Percentiles rank a stretch among this genome's conserved stretches.
Evolutionary conservation across 1,140 invertebrate species (phyloP).

Genomic region (Megalopta genalis): DNA sequence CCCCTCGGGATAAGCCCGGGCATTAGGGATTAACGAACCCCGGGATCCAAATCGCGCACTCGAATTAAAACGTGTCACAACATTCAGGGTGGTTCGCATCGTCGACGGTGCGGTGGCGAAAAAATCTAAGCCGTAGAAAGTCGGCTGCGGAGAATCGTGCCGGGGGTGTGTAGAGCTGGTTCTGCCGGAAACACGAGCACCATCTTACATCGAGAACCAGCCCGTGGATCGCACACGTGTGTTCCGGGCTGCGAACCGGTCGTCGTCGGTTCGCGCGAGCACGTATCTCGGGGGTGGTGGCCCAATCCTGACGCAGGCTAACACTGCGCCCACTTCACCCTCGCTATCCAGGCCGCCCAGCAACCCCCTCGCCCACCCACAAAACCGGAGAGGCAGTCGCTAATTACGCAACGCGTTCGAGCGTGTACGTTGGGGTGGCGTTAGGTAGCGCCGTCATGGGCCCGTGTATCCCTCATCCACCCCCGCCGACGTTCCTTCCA

Average conservation of each 20-base stretch:
- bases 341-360: slow-evolving; percentile 39
- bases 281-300: slow-evolving; percentile 32
- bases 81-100: neutral
- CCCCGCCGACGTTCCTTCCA: slow-evolving; percentile 3
- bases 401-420: slow-evolving; percentile 71
- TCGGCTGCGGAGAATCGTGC: neutral
- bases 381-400: slow-evolving; percentile 68
- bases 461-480: slow-evolving; percentile 54
- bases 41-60: neutral
- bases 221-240: slow-evolving; percentile 54
- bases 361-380: slow-evolving; percentile 44
- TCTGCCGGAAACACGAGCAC: neutral
- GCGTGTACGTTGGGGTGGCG: slow-evolving; percentile 60
- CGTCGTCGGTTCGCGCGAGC: slow-evolving; percentile 38
- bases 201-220: slow-evolving; percentile 38
- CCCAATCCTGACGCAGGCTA: slow-evolving; percentile 44
- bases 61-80: neutral
- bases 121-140: neutral
- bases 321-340: slow-evolving; percentile 34
- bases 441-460: slow-evolving; percentile 54
- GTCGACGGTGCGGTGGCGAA: no score
- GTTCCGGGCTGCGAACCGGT: slow-evolving; percentile 39
- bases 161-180: no score
- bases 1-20: neutral
- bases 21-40: neutral